A percentile compares a stretch with the other conserved stretches of the same genome.
Conservation (phyloP, 2,113 vertebrate genomes). For the Spea multiplicata region DNA sequence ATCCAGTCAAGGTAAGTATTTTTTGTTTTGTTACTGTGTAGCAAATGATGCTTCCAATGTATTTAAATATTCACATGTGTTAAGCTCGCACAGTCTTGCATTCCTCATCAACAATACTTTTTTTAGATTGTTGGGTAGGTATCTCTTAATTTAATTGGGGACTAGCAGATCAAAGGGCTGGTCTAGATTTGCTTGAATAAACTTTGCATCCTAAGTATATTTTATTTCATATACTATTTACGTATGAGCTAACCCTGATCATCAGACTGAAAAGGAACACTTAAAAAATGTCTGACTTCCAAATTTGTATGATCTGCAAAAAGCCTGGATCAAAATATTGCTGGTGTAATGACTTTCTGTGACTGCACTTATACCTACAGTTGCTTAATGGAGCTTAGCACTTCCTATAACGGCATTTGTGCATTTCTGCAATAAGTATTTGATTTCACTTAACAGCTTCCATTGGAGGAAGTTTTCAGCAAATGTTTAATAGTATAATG, state of each 20-base stretch:
- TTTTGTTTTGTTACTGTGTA: too few relatives aligned
- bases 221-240: not conserved
- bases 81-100: too few relatives aligned
- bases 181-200: too few relatives aligned
- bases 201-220: too few relatives aligned
- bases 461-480: conserved; percentile 33
- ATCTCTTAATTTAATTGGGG: too few relatives aligned
- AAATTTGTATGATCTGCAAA: conserved; percentile 38
- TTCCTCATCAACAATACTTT: too few relatives aligned
- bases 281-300: conserved; percentile 17
- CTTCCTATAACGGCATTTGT: conserved; percentile 34
- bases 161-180: too few relatives aligned
- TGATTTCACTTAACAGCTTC: conserved; percentile 35
- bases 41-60: too few relatives aligned
- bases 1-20: conserved; percentile 92
- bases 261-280: not conserved
- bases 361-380: conserved; percentile 43
- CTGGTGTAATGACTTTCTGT: conserved; percentile 42
- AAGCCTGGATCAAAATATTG: conserved; percentile 42
- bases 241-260: too few relatives aligned
- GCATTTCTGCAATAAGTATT: conserved; percentile 36
- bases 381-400: conserved; percentile 40
- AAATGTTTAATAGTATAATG: conserved; percentile 23
- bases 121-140: too few relatives aligned
- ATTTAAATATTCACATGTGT: too few relatives aligned